A percentile compares a stretch with the other conserved stretches of the same genome.
Conservation (phyloP, 2,797 vertebrate species). For the Lutra lutra region DNA sequence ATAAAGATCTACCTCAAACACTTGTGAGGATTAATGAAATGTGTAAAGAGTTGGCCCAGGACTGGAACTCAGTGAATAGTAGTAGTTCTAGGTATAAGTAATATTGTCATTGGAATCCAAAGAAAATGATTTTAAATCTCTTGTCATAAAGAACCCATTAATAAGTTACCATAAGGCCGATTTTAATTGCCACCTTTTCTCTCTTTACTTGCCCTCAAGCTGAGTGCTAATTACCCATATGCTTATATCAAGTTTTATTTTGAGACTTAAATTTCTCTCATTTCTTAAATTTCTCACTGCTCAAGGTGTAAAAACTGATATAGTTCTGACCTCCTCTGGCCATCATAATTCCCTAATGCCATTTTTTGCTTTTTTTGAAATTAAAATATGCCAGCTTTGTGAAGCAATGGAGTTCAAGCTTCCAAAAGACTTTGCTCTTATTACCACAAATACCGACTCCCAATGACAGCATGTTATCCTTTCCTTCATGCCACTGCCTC, state of each 20-base stretch:
- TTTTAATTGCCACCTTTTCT: constrained; percentile 47
- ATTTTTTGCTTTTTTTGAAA: constrained; percentile 47
- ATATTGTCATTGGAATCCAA: background rate
- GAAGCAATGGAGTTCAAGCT: background rate
- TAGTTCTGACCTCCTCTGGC: background rate
- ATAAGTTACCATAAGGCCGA: background rate
- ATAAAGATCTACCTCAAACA: background rate
- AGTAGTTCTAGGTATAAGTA: background rate
- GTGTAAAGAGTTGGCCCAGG: background rate
- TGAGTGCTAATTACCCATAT: constrained; percentile 30
- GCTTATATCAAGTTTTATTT: background rate
- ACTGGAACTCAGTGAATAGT: background rate
- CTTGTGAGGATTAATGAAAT: background rate
- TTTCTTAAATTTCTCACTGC: background rate
- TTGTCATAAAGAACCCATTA: background rate
- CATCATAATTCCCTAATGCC: background rate
- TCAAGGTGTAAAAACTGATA: constrained; percentile 1
- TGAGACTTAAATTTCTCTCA: constrained; percentile 6
- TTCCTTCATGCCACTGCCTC: background rate
- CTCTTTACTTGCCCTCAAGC: background rate
- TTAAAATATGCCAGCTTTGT: background rate
- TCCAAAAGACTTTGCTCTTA: background rate
- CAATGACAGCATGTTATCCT: background rate
- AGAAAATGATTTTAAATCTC: constrained; percentile 21
- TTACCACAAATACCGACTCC: background rate